Percentiles rank a stretch among this genome's conserved stretches.
These are phyloP conservation scores for Megamerina dolium DNA, from an alignment of 2,888 invertebrate genomes.

Conservation along the genomic window DNA sequence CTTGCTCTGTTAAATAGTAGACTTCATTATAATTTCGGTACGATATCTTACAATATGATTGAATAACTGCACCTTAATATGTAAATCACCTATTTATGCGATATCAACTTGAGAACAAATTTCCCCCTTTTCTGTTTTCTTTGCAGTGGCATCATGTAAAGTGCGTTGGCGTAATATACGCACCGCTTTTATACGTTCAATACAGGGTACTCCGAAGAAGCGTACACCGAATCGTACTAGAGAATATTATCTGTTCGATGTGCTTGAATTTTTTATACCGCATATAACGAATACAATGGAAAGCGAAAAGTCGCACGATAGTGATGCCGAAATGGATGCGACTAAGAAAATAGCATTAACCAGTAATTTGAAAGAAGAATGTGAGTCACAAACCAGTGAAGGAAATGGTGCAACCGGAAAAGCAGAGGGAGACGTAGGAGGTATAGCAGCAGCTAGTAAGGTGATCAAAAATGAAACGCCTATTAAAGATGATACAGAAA, in stretches of 20 bases:
- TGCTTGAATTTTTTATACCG: constrained; percentile 30
- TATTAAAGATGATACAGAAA: not conserved
- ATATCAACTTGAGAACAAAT: too few species aligned
- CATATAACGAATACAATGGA: constrained; percentile 20
- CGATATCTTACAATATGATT: too few species aligned
- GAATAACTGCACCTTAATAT: too few species aligned
- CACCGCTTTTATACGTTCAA: constrained; percentile 29
- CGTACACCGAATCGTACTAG: constrained; percentile 19
- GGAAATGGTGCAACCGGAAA: not conserved
- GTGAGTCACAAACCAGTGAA: not conserved
- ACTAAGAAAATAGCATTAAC: not conserved
- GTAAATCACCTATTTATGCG: too few species aligned
- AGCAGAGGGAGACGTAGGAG: not conserved
- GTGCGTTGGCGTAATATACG: constrained; percentile 39
- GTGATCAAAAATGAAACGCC: too few species aligned
- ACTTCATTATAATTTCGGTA: too few species aligned
- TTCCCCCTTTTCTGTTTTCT: too few species aligned
- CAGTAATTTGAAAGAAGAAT: too few species aligned
- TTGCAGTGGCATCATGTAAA: too few species aligned
- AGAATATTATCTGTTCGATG: constrained; percentile 28
- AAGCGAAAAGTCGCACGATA: not conserved
- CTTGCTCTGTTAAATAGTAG: too few species aligned
- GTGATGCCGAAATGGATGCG: constrained; percentile 13
- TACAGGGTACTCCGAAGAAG: constrained; percentile 21
- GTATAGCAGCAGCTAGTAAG: too few species aligned